Base-by-base conservation (phyloP, 2,113 vertebrate genomes). In the Pseudorhombus dupliciocellatus region DNA sequence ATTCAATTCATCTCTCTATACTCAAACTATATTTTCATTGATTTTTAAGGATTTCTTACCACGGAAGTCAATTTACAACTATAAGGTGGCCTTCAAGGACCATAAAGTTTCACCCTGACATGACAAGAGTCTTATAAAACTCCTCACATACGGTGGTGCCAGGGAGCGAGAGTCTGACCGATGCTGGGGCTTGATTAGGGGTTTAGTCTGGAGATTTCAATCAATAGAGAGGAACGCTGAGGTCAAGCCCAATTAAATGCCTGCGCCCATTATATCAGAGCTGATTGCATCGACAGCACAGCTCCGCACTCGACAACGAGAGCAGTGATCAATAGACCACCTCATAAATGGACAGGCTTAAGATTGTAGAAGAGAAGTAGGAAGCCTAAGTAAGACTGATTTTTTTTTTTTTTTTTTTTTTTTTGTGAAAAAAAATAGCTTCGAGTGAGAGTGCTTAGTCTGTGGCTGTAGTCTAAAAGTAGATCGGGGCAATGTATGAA, bases 301-400 rank as follows among this genome's bases (percentile, higher is more conserved):
- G 83, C 63, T 80, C 78, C 48, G 37, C 73, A 63, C 68, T 77
- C 66, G 56, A 83, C 85, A 80, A 83, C 67, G 76, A 66, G 66
- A 70, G 78, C 72, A 40, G 56, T 89, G 86, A 92, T 93, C 91
- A 89, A 93, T 92, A 90, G 75, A 61, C 63, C 75, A 48, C 66
- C 80, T 70, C 82, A 85, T 37, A 72, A 84, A 73, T 69, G 80
- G 77, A 90, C 85, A 84, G 53, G 83, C 73, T 85, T 81, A 73
- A 89, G 86, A 89, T 81, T 69, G 71, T 46, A 83, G 88, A 89
- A 50, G 69, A 73, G n/a, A n/a, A n/a, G n/a, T n/a, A n/a, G n/a
- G n/a, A n/a, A n/a, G n/a, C n/a, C n/a, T n/a, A n/a, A 21, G 30
- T 28, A 37, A 60, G 67, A 30, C 3, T 31, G 7, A 28, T n/a